Percentiles rank a stretch among this genome's conserved stretches.
Conservation (phyloP, 2,797 vertebrate species). For the Novumbra hubbsi region DNA sequence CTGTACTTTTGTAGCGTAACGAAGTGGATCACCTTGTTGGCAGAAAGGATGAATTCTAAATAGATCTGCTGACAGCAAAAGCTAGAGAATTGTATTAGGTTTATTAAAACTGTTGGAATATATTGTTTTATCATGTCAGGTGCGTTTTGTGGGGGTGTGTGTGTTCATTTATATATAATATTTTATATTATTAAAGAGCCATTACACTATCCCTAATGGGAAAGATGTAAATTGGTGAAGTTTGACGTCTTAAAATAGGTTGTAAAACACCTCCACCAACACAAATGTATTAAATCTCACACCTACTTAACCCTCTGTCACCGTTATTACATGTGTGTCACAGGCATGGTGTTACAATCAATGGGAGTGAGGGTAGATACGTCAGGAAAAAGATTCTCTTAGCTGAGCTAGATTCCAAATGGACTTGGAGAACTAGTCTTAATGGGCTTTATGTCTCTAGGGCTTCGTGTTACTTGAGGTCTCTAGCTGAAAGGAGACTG, state of each 20-base stretch:
- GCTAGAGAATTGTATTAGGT: neutral
- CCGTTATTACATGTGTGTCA: constrained; percentile 31
- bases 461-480: constrained; percentile 37
- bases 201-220: neutral
- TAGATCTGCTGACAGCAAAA: neutral
- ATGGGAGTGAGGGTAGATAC: constrained; percentile 36
- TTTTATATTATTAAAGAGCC: neutral
- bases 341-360: constrained; percentile 38
- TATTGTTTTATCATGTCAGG: no score
- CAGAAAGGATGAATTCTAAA: neutral
- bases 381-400: constrained; percentile 30
- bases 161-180: no score
- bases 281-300: constrained; percentile 34
- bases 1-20: neutral
- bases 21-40: neutral
- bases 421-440: constrained; percentile 50
- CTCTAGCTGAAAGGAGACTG: constrained; percentile 41
- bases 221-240: neutral
- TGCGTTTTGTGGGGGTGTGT: no score
- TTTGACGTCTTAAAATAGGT: constrained; percentile 1
- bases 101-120: no score
- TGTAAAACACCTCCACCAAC: neutral
- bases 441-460: constrained; percentile 60
- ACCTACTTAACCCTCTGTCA: constrained; percentile 24
- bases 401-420: constrained; percentile 44